Evolutionary conservation across 2,113 vertebrate genomes (phyloP).

Genomic region (Protobothrops flavoviridis): DNA sequence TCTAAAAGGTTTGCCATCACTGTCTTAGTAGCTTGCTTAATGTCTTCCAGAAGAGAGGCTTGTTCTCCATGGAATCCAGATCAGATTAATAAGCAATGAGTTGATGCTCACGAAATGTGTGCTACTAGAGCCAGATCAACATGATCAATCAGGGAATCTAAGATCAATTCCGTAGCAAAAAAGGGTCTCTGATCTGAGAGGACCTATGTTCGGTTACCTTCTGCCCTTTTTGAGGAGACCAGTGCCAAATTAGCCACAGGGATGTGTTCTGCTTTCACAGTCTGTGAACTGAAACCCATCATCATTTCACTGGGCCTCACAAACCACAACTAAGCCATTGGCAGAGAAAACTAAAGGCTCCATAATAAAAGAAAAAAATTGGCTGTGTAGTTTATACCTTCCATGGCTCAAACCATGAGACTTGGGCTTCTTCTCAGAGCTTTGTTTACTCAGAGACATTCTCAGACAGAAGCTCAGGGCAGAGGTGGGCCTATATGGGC

Average conservation of each 20-base stretch:
- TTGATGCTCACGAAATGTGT: neutral
- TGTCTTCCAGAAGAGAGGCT: neutral
- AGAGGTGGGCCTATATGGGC: neutral
- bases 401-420: conserved; percentile 41
- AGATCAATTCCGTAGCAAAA: neutral
- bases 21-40: neutral
- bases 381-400: conserved; percentile 34
- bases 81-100: neutral
- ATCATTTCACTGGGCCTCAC: conserved; percentile 28
- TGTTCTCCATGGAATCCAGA: neutral
- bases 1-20: too few species aligned
- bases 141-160: neutral
- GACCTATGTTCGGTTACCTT: neutral
- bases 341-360: conserved; percentile 29
- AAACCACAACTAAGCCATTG: conserved; percentile 42
- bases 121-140: neutral
- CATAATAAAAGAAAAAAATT: conserved; percentile 22
- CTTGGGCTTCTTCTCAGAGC: conserved; percentile 28
- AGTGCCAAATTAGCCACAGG: neutral
- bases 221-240: neutral
- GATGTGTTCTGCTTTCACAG: neutral
- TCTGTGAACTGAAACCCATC: conserved; percentile 17
- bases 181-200: neutral
- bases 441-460: neutral
- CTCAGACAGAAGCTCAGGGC: neutral